These are phyloP conservation scores for Leptura quadrifasciata DNA, from an alignment of 2,888 invertebrate species.

Conservation along the genomic window DNA sequence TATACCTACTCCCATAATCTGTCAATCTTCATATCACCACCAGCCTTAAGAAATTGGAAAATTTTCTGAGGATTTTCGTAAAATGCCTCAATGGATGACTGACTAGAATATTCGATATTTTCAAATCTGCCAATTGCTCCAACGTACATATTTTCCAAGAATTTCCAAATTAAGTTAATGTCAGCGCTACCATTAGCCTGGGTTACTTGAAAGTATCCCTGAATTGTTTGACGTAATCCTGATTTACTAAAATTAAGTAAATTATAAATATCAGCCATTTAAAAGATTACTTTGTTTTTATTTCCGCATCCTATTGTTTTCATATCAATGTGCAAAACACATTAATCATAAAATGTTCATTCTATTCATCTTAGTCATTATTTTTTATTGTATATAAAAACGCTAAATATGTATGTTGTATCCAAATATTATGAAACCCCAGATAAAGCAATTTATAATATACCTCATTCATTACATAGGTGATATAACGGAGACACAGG, in stretches of 20 bases:
- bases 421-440: too few species aligned
- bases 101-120: conserved; percentile 69
- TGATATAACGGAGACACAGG: too few species aligned
- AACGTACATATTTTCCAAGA: conserved; percentile 75
- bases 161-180: conserved; percentile 75
- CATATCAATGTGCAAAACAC: conserved; percentile 4
- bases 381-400: background rate
- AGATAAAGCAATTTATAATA: background rate
- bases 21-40: conserved; percentile 77
- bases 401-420: background rate
- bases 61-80: conserved; percentile 76
- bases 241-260: conserved; percentile 41
- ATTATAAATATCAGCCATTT: conserved; percentile 21
- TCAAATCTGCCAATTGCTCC: conserved; percentile 73
- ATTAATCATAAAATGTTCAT: conserved; percentile 8
- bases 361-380: conserved; percentile 24
- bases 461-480: background rate
- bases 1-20: conserved; percentile 75
- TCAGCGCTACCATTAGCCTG: conserved; percentile 73
- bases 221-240: conserved; percentile 50
- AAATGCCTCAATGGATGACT: conserved; percentile 73
- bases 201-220: conserved; percentile 71
- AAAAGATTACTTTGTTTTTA: conserved; percentile 17
- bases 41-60: conserved; percentile 74
- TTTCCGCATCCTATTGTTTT: conserved; percentile 16